phyloP scores from a whole-genome alignment of 2,888 invertebrate genomes.

The Dryomyza anilis region DNA sequence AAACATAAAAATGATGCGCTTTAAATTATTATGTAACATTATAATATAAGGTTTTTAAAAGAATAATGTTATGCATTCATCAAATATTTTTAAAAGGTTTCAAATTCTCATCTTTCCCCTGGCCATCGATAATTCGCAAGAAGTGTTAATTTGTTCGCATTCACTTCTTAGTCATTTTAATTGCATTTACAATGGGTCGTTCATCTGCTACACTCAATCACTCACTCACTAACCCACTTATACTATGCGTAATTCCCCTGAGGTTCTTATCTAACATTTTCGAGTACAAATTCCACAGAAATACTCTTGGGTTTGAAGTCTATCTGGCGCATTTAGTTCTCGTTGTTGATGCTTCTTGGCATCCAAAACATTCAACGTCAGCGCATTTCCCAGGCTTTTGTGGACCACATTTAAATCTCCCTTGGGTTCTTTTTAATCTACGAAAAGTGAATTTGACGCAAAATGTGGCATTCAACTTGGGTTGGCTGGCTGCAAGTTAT shows the following conservation, averaged over 20 bases:
- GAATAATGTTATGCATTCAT: too few species aligned
- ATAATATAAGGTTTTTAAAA: too few species aligned
- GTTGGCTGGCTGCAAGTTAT: background rate
- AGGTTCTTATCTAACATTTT: background rate
- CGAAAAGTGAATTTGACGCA: constrained; percentile 21
- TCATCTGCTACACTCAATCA: background rate
- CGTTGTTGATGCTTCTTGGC: too few species aligned
- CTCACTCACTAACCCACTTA: background rate
- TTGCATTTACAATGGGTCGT: background rate
- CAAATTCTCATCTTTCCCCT: background rate
- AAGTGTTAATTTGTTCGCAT: background rate
- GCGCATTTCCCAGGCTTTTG: background rate
- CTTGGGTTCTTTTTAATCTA: constrained; percentile 25
- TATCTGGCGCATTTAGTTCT: too few species aligned
- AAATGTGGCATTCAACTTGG: too few species aligned
- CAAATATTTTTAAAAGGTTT: background rate
- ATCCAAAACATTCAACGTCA: too few species aligned
- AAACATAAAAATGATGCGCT: too few species aligned
- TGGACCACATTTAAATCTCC: constrained; percentile 13
- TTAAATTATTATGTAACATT: too few species aligned
- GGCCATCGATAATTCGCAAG: background rate
- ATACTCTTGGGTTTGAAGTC: background rate
- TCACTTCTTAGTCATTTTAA: background rate
- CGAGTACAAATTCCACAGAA: constrained; percentile 6
- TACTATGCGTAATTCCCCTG: too few species aligned